Base-by-base conservation (phyloP, 2,888 invertebrate species). In the Scelioninae gen. 1 region DNA sequence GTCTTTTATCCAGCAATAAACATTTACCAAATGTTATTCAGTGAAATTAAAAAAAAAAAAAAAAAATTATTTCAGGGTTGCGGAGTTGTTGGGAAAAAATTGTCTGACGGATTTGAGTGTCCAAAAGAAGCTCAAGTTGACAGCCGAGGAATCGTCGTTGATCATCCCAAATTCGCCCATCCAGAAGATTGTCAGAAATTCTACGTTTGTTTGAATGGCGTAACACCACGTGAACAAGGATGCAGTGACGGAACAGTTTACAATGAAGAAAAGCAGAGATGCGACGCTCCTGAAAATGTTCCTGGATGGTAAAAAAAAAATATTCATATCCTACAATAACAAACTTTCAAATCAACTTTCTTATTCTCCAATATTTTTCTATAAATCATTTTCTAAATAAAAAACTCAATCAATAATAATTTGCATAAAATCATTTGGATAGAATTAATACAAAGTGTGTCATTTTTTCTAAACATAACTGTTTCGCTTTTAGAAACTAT, bases 201-300 rank as follows among this genome's bases (percentile, higher is more conserved):
- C 95, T 98, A 97, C 93, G 97, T 97, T 34, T 97, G 97, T 92
- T 93, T 97, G 87, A 97, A 96, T 92, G 97, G 96, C 11, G 94
- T 95, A 32, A 97, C 96, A 86, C 97, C 98, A n/a, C 95, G 97
- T 84, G 96, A 97, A 91, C 95, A 97, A 84, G 97, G 97, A 38
- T 98, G 98, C 93, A 95, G 95, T 89, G 95, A 95, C 69, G 97
- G 98, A 78, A 96, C 96, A 90, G 98, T 97, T n/a, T 98, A 97
- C 94, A 98, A 98, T 90, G 97, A 97, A 86, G 95, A 95, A 85
- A 93, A 94, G 0, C 96, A 96, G 92, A 95, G 94, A 91, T 98
- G 98, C 92, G 98, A 98, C 91, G 95, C 96, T 0, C 97, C 97
- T 38, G 97, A 97, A 93, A 97, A 97, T 92, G 98, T 98, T 69